A percentile compares a stretch with the other conserved stretches of the same genome.
Conservation (phyloP, 2,888 invertebrate genomes). For the Busseola fusca region DNA sequence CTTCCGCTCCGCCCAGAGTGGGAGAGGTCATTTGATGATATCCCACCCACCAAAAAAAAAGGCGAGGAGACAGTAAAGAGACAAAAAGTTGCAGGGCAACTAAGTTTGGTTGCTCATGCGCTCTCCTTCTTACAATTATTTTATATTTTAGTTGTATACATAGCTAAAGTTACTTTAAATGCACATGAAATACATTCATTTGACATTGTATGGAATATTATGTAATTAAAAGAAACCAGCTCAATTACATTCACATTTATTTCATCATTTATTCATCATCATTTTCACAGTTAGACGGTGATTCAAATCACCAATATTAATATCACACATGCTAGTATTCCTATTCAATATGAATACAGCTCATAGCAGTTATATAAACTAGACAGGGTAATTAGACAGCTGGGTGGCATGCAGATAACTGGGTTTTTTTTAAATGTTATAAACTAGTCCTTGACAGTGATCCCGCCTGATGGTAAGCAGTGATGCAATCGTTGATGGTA, state of each 20-base stretch:
- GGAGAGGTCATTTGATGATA: too few species aligned
- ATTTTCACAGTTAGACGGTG: not conserved
- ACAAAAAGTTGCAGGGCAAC: too few species aligned
- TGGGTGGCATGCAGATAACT: not conserved
- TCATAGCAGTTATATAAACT: constrained; percentile 14
- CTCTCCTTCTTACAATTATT: not conserved
- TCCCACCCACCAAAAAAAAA: too few species aligned
- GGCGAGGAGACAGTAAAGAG: not conserved
- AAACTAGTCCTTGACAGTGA: too few species aligned
- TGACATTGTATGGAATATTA: constrained; percentile 1
- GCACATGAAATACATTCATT: constrained; percentile 16
- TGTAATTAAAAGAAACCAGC: constrained; percentile 37
- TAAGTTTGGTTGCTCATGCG: too few species aligned
- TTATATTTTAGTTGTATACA: not conserved
- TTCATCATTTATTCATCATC: constrained; percentile 27
- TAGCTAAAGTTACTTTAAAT: not conserved
- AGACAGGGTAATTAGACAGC: constrained; percentile 2
- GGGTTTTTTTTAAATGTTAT: too few species aligned
- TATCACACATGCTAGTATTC: constrained; percentile 21
- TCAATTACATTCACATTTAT: constrained; percentile 31
- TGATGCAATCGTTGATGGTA: too few species aligned
- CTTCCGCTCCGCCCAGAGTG: too few species aligned
- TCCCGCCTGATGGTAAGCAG: too few species aligned
- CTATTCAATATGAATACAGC: constrained; percentile 34
- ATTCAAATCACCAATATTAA: constrained; percentile 14